phyloP scores from a whole-genome alignment of 2,888 invertebrate species.

The Drosophila paranaensis region DNA sequence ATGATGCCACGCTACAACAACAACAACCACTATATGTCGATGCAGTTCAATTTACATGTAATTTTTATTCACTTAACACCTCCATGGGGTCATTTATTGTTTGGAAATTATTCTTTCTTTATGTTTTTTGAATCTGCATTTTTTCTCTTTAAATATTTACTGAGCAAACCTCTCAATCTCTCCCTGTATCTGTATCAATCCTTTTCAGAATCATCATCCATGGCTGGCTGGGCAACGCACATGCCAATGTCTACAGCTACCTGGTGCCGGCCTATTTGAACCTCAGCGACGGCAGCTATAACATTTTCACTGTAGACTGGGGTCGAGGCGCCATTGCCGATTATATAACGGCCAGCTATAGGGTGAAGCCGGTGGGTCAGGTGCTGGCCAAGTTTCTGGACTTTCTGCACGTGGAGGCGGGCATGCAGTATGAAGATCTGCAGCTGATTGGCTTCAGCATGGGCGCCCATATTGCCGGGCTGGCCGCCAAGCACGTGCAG shows the following conservation, averaged over 20 bases:
- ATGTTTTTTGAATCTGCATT: no score
- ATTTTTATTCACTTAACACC: neutral
- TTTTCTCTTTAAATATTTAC: no score
- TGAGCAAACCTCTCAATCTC: no score
- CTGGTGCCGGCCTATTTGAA: slow-evolving; percentile 78
- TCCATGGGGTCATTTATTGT: no score
- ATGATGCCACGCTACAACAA: neutral
- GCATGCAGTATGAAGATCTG: slow-evolving; percentile 74
- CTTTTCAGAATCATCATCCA: slow-evolving; percentile 78
- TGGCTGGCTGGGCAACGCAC: slow-evolving; percentile 82
- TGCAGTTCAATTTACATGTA: no score
- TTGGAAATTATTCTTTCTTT: no score
- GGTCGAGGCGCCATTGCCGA: slow-evolving; percentile 82
- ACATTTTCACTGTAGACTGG: slow-evolving; percentile 83
- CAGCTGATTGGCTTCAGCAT: slow-evolving; percentile 86
- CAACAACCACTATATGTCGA: no score
- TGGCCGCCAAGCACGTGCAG: slow-evolving; percentile 85
- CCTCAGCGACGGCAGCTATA: slow-evolving; percentile 64
- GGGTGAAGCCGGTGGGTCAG: slow-evolving; percentile 86
- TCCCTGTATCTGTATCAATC: neutral
- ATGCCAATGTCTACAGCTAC: slow-evolving; percentile 73
- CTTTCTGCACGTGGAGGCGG: slow-evolving; percentile 87
- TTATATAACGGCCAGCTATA: slow-evolving; percentile 81
- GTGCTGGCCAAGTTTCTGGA: slow-evolving; percentile 88
- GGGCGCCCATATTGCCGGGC: slow-evolving; percentile 87